Evolutionary conservation across 1,140 invertebrate genomes (phyloP), one percentile per base, ranked within the genome.

Genomic region (Bilobella aurantiaca): DNA sequence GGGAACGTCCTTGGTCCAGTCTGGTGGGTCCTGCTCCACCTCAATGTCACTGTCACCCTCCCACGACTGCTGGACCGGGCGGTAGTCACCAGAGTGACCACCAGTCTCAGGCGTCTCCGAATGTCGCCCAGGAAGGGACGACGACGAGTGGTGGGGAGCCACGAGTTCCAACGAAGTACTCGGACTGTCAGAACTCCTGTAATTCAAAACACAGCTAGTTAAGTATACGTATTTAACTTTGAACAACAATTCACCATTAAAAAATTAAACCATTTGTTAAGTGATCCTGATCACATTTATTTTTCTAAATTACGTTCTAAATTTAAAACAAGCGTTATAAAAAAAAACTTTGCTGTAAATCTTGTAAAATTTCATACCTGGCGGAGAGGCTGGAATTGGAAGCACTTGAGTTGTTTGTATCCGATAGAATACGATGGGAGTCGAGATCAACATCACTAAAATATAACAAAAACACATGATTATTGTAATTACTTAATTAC

Each of bases 1-100:
- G 8, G 89, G 82, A 28, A 97, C 84, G 61, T 85, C 84, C 69
- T 88, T 87, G 66, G 90, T 87, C 87, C 93, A 88, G 72, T 88
- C 85, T 1, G 86, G 85, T 29, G 88, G 82, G 81, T 89, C 84
- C 63, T 87, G 80, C 77, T 94, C 83, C 67, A 88, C 83, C 79
- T 90, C 84, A 71, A 91, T 84, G 82, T 94, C 84, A 76, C 87
- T 89, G 80, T 92, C 85, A 81, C 83, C 83, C 64, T 69, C 71
- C 65, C 63, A 69, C n/a, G 30, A 61, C 27, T n/a, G n/a, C n/a
- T 65, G 63, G 37, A 32, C 57, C 34, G 64, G 57, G 42, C 61
- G 66, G 29, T 66, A 67, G n/a, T 56, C 61, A 32, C 69, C 67
- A 27, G 64, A 58, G 42, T 65, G 62, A 46, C 65, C 64, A 16